Percentiles rank a stretch among this genome's conserved stretches.
Conservation (phyloP, 2,888 invertebrate genomes). For the Thumatha senex region DNA sequence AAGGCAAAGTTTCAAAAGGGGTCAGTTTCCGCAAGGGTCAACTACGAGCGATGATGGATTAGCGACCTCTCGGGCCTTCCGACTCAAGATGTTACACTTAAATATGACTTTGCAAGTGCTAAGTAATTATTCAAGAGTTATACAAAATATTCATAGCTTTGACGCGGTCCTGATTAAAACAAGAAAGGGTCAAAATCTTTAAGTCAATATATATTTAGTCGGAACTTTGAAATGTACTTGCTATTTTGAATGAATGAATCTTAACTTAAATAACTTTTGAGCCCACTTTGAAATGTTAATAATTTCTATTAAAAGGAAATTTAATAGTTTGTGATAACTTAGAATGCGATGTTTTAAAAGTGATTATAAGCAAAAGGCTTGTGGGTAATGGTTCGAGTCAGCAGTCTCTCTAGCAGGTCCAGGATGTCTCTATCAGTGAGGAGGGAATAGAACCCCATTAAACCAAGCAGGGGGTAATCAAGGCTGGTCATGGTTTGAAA, state of each 20-base stretch:
- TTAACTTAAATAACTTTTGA: neutral
- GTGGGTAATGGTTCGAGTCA: no score
- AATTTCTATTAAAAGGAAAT: no score
- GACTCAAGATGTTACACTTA: constrained; percentile 15
- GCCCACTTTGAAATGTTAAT: no score
- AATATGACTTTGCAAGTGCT: constrained; percentile 11
- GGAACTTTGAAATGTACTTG: neutral
- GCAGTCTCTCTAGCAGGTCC: no score
- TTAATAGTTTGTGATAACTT: no score
- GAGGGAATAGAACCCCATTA: no score
- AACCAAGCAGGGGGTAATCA: no score
- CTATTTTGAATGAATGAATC: neutral
- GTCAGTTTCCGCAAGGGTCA: constrained; percentile 11
- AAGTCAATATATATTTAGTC: neutral
- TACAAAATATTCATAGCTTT: constrained; percentile 8
- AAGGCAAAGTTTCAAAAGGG: constrained; percentile 7
- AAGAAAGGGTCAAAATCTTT: neutral
- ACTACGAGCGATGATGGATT: constrained; percentile 14
- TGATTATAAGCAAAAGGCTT: no score
- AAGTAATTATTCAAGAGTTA: constrained; percentile 9
- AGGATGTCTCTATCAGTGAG: no score
- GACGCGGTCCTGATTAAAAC: constrained; percentile 1
- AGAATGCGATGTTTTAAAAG: no score
- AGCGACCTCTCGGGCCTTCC: constrained; percentile 9
- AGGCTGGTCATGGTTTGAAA: no score